Evolutionary conservation across 2,797 vertebrate species (phyloP).

Genomic region (Vireo griseus): DNA sequence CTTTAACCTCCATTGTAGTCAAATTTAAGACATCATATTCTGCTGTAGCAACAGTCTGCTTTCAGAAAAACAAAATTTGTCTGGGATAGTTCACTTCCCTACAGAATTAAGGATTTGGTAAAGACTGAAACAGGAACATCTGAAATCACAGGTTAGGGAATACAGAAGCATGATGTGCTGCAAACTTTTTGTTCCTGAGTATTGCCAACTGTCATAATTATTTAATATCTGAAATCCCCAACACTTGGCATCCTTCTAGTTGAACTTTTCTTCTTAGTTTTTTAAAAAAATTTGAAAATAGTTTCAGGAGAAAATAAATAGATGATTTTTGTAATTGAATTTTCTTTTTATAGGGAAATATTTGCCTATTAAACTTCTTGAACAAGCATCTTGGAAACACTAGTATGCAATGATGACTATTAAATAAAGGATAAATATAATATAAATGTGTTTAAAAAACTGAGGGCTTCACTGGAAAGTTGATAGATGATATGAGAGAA

Average conservation of each 20-base stretch:
- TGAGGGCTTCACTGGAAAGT: not conserved
- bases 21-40: not conserved
- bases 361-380: not conserved
- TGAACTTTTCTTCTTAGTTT: not conserved
- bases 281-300: not conserved
- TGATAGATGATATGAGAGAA: not conserved
- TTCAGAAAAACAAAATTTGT: constrained; percentile 39
- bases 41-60: constrained; percentile 42
- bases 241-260: not conserved
- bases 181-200: not conserved
- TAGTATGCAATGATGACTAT: not conserved
- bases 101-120: constrained; percentile 5
- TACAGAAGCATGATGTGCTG: not conserved
- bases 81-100: constrained; percentile 28
- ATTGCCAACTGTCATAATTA: not conserved
- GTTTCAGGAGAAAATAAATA: not conserved
- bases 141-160: constrained; percentile 40
- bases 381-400: not conserved
- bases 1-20: constrained; percentile 7
- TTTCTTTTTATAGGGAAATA: not conserved
- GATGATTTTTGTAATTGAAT: not conserved
- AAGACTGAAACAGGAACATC: not conserved
- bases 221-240: not conserved
- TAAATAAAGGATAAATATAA: not conserved
- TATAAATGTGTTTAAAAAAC: not conserved